A percentile compares a stretch with the other conserved stretches of the same genome.
Evolutionary conservation across 2,888 invertebrate species (phyloP).

Genomic region (Hipparchia semele): DNA sequence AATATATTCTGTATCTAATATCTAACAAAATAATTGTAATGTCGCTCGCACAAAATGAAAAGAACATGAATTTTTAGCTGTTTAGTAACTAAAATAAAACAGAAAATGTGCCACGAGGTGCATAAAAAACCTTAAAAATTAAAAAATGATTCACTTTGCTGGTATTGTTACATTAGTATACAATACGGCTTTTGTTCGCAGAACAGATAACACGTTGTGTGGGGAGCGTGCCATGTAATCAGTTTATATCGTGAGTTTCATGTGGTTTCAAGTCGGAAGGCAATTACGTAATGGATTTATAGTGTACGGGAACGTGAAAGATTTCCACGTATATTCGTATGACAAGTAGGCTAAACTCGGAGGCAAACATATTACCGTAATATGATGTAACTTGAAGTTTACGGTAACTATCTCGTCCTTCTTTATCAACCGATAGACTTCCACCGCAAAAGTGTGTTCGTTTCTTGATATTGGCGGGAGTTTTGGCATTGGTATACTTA

Average conservation of each 20-base stretch:
- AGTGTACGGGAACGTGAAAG: conserved; percentile 8
- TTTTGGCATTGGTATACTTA: no score
- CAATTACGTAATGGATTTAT: conserved; percentile 29
- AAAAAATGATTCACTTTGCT: conserved; percentile 35
- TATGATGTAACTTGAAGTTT: not conserved
- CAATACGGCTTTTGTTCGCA: conserved; percentile 56
- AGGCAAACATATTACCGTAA: not conserved
- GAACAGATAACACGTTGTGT: conserved; percentile 54
- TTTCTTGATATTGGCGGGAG: no score
- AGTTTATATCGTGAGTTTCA: conserved; percentile 43
- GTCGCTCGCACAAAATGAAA: no score
- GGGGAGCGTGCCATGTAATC: conserved; percentile 47
- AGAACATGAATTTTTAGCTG: no score
- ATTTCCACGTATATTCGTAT: not conserved
- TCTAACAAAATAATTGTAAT: no score
- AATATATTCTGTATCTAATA: no score
- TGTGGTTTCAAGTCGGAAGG: conserved; percentile 30
- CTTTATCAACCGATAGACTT: no score
- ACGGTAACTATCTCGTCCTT: not conserved
- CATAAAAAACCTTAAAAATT: no score
- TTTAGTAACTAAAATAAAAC: no score
- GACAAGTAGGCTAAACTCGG: not conserved
- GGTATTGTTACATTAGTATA: conserved; percentile 62
- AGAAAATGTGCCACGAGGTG: no score
- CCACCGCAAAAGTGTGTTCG: no score